Base-by-base conservation (phyloP, 2,888 invertebrate species). In the Acrobeloides nanus region DNA sequence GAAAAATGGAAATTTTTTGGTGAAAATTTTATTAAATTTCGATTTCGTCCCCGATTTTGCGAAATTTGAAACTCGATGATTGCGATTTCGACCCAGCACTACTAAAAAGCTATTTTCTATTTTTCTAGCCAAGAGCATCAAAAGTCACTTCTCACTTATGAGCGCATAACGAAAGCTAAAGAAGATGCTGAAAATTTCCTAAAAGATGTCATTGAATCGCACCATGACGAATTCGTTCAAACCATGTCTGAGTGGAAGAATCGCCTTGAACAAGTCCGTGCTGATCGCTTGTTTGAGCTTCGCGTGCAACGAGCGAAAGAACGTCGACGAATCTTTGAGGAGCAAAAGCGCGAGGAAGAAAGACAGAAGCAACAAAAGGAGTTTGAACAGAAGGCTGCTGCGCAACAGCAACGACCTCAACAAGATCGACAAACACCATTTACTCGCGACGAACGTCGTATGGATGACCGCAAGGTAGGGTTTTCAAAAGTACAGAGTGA, bases 341-440 rank as follows among this genome's bases (percentile, higher is more conserved):
- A 51, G 23, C 43, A 53, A 24, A 23, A 45, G 23, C 82, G 87
- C 46, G 90, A 93, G 86, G 81, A 82, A 63, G 79, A 79, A 1
- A 87, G 89, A 5, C 45, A 43, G n/a, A 33, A 38, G 12, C 38
- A 47, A 20, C 38, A 34, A 5, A 29, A 53, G 41, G 17, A n/a
- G 8, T 25, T 35, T 8, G 27, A 35, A 12, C 29, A 48, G 25
- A 35, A 49, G 37, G 41, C 24, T 8, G 50, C 32, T 29, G 29
- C 33, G 25, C 17, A 38, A 20, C n/a, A n/a, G n/a, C n/a, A n/a
- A n/a, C n/a, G n/a, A n/a, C n/a, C n/a, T n/a, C n/a, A n/a, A n/a
- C n/a, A n/a, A n/a, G n/a, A n/a, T n/a, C n/a, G n/a, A n/a, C n/a
- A n/a, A n/a, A n/a, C n/a, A n/a, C n/a, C n/a, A n/a, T n/a, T n/a